Conservation (phyloP, 2,797 vertebrate genomes). For the Sebastes vulpes region DNA sequence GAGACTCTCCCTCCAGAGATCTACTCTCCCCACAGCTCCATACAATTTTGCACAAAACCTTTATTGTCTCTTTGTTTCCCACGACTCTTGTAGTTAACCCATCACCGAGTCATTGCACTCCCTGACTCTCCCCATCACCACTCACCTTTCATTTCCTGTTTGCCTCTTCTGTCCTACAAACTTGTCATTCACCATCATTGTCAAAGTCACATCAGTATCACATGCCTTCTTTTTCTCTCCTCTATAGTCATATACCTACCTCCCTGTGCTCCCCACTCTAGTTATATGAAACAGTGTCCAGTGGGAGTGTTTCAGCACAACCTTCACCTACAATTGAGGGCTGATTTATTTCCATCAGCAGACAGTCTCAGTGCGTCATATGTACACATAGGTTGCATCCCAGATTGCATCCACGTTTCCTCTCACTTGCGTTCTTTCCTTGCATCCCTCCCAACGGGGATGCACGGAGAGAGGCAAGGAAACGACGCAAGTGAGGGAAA, state of each 20-base stretch:
- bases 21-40: neutral
- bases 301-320: neutral
- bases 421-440: neutral
- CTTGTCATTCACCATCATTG: conserved; percentile 20
- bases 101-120: neutral
- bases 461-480: neutral
- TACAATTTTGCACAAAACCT: neutral
- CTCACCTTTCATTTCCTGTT: neutral
- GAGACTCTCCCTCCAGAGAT: neutral
- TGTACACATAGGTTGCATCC: neutral
- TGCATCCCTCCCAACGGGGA: neutral
- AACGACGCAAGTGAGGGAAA: neutral
- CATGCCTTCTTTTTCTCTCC: neutral
- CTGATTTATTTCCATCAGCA: neutral
- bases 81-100: neutral
- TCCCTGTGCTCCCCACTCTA: neutral
- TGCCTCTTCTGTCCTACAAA: conserved; percentile 18
- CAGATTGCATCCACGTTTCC: neutral
- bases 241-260: neutral
- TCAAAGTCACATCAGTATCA: conserved; percentile 34
- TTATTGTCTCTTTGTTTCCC: neutral
- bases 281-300: neutral
- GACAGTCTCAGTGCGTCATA: neutral
- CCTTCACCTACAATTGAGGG: neutral
- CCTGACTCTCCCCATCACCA: neutral